Percentiles rank a stretch among this genome's conserved stretches.
phyloP scores from a whole-genome alignment of 2,888 invertebrate species.

The Erynnis tages region DNA sequence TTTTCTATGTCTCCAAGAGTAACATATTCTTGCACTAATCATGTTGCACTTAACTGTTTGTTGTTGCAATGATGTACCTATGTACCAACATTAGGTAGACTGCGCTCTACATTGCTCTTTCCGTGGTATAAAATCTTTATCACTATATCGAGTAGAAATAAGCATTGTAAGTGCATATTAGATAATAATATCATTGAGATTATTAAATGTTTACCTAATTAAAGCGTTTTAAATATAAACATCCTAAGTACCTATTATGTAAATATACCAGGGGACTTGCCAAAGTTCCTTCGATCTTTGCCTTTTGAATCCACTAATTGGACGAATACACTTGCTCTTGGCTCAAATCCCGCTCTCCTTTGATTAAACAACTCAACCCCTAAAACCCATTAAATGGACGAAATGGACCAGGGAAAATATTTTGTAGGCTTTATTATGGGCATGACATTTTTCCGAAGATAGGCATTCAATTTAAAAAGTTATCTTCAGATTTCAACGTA shows the following conservation, averaged over 20 bases:
- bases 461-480: conserved; percentile 10
- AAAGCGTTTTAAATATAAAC: conserved; percentile 9
- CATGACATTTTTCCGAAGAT: conserved; percentile 12
- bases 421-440: background rate
- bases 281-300: conserved; percentile 23
- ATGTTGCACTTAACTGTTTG: no score
- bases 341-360: conserved; percentile 1
- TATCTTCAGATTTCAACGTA: conserved; percentile 37
- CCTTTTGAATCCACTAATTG: conserved; percentile 22
- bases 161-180: background rate
- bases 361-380: conserved; percentile 4
- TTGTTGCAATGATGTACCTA: no score
- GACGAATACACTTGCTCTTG: conserved; percentile 11
- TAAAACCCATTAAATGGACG: background rate
- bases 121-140: no score
- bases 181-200: background rate
- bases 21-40: no score
- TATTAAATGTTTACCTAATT: conserved; percentile 11
- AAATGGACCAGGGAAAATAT: background rate
- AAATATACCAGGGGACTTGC: conserved; percentile 20
- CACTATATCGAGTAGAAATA: no score
- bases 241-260: conserved; percentile 22
- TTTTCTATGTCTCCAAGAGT: no score
- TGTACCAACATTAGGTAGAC: no score
- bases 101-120: no score